Base-by-base conservation (phyloP, 2,113 vertebrate species). In the Myotis davidii region DNA sequence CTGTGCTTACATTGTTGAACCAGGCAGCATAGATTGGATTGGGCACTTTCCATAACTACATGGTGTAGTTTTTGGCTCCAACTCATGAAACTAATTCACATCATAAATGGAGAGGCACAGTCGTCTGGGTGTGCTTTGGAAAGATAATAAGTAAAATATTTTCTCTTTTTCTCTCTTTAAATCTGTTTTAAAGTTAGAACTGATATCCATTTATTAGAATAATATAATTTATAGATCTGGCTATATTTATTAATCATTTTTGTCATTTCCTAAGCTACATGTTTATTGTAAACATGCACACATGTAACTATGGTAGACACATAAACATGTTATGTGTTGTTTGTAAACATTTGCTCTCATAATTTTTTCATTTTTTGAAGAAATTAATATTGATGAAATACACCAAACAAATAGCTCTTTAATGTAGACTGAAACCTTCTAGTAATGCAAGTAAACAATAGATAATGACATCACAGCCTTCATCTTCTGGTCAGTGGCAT, bases 101-200 rank as follows among this genome's bases (percentile, higher is more conserved):
- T 89, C 21, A 74, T 34, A 52, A 45, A 42, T 48, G 52, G 48
- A 61, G 48, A 91, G 76, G 45, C 37, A 42, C 4, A 6, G 34
- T 50, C 13, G 21, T 48, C 64, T 92, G 9, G 25, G 1, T 84
- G n/a, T 72, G 29, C 59, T 64, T 81, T 72, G 20, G 61, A 78
- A 90, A 91, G 64, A 87, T 48, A 45, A 34, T 64, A 69, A 64
- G 11, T 50, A 79, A 12, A 73, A 52, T 9, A 1, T 42, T 65
- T 52, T 72, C 23, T 81, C 10, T 37, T 73, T 45, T 72, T 42
- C 23, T 64, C 4, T 87, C n/a, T 93, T 87, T 78, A 92, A 90
- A 83, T 88, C 34, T 91, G 16, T 64, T 92, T 94, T 74, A 74
- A 95, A 94, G 81, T 90, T 64, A 92, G 39, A 90, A 73, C 20